Percentiles rank a stretch among this genome's conserved stretches.
Evolutionary conservation across 1,140 invertebrate genomes (phyloP).

Genomic region (Hyles euphorbiae): DNA sequence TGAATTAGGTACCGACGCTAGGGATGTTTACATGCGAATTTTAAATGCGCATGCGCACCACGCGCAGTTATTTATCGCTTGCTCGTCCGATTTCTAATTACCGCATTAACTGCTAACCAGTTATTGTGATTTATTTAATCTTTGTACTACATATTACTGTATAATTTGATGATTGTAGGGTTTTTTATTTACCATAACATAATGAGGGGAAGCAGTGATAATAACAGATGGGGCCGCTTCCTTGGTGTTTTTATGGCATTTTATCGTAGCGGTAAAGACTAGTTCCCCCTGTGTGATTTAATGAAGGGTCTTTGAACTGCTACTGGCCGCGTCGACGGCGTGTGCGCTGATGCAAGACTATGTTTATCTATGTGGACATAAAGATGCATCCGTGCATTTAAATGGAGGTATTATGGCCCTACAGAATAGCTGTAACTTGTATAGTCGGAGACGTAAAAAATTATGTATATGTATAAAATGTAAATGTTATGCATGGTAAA

Average conservation of each 20-base stretch:
- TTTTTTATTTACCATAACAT: neutral
- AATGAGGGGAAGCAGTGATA: neutral
- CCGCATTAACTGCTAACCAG: conserved; percentile 18
- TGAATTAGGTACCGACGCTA: no score
- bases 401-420: no score
- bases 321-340: conserved; percentile 18
- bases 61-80: conserved; percentile 24
- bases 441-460: no score
- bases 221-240: neutral
- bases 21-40: conserved; percentile 8
- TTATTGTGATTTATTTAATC: conserved; percentile 3
- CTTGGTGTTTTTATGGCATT: conserved; percentile 3
- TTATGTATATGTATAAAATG: no score
- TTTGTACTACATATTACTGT: conserved; percentile 1
- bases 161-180: neutral
- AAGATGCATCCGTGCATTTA: neutral
- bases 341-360: conserved; percentile 9
- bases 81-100: conserved; percentile 23
- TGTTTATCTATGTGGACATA: conserved; percentile 2
- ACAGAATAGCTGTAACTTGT: no score
- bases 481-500: no score
- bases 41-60: conserved; percentile 37
- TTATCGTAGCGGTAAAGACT: conserved; percentile 19
- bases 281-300: conserved; percentile 28
- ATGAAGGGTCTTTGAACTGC: conserved; percentile 46